Evolutionary conservation across 2,113 vertebrate species (phyloP).

Genomic region (Laticauda colubrina): DNA sequence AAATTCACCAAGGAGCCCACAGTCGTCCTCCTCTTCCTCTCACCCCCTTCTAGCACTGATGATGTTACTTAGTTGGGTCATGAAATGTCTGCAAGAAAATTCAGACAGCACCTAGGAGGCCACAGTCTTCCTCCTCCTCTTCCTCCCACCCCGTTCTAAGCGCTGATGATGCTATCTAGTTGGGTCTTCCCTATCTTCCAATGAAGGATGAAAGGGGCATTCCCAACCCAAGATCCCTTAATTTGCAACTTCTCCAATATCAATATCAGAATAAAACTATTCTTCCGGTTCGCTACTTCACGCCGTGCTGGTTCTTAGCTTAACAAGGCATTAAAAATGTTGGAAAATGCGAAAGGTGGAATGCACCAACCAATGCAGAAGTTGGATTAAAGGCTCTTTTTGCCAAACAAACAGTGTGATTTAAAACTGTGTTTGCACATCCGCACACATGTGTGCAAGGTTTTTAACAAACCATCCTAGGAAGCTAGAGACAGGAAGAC

Average conservation of each 20-base stretch:
- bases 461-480: neutral
- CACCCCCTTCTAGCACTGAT: too few species aligned
- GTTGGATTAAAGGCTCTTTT: neutral
- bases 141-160: too few species aligned
- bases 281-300: neutral
- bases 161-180: too few species aligned
- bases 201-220: neutral
- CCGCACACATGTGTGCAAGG: neutral
- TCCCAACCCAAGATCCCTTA: neutral
- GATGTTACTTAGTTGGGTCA: too few species aligned
- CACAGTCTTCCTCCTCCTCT: too few species aligned
- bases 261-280: neutral
- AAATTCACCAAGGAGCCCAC: too few species aligned
- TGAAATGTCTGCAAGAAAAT: too few species aligned
- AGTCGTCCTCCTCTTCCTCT: too few species aligned
- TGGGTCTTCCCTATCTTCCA: neutral
- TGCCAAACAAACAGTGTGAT: neutral
- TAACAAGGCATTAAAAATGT: neutral
- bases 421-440: neutral
- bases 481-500: neutral
- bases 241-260: neutral
- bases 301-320: neutral
- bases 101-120: too few species aligned
- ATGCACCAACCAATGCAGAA: neutral
- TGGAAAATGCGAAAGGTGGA: neutral